Conservation (phyloP, 2,113 vertebrate species). For the Osmerus mordax region DNA sequence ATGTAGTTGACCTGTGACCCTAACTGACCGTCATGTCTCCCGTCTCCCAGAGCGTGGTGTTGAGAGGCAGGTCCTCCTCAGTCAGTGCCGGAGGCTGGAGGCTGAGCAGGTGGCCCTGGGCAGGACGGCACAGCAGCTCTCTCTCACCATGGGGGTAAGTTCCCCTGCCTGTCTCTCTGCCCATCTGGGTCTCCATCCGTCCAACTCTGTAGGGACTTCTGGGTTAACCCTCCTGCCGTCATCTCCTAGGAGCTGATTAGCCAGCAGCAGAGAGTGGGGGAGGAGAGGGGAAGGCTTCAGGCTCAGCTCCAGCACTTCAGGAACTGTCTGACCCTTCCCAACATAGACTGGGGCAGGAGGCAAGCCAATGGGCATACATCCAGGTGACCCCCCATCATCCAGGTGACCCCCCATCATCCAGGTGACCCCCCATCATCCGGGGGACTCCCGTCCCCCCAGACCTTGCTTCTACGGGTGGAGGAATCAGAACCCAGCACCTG, state of each 20-base stretch:
- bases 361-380: conserved; percentile 88
- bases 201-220: not conserved
- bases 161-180: not conserved
- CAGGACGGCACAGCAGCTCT: conserved; percentile 89
- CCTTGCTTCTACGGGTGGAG: too few species aligned
- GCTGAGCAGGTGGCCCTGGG: conserved; percentile 91
- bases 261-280: conserved; percentile 90
- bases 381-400: conserved; percentile 65
- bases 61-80: conserved; percentile 92
- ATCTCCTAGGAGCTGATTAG: conserved; percentile 81
- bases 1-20: not conserved
- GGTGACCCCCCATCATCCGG: too few species aligned
- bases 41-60: conserved; percentile 82
- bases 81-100: conserved; percentile 90
- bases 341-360: conserved; percentile 84
- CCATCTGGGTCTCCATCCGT: not conserved
- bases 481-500: too few species aligned
- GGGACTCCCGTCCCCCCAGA: too few species aligned
- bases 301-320: conserved; percentile 96
- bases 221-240: not conserved
- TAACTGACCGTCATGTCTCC: not conserved
- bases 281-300: conserved; percentile 91
- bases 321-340: conserved; percentile 94
- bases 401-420: too few species aligned
- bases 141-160: conserved; percentile 92